Conservation (phyloP, 2,113 vertebrate species). For the Bufo gargarizans region DNA sequence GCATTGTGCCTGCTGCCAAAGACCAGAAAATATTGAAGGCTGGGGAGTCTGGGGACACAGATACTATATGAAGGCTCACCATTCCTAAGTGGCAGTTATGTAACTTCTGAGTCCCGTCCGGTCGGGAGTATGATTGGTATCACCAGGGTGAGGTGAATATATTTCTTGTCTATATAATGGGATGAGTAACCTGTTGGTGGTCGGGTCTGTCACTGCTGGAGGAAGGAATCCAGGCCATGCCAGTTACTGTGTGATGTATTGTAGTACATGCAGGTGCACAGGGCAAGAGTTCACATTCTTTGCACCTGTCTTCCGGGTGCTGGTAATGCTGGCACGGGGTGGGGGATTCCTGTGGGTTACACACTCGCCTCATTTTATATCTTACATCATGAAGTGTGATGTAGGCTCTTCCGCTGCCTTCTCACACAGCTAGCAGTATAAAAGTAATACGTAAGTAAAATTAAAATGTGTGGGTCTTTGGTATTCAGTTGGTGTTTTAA, state of each 20-base stretch:
- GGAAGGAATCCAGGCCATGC: neutral
- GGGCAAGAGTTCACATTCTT: neutral
- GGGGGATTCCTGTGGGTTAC: conserved; percentile 43
- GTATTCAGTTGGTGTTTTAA: too few species aligned
- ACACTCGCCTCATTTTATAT: neutral
- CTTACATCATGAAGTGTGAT: neutral
- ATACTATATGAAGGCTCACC: too few species aligned
- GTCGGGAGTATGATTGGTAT: neutral
- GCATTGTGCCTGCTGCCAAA: too few species aligned
- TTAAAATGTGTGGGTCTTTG: too few species aligned
- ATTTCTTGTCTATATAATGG: neutral
- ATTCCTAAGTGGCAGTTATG: too few species aligned
- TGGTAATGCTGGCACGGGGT: neutral
- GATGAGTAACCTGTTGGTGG: neutral
- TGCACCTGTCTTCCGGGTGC: conserved; percentile 29
- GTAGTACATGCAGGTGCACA: conserved; percentile 12
- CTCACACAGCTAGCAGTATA: neutral
- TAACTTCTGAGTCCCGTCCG: too few species aligned
- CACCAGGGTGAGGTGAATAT: neutral
- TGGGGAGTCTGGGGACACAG: too few species aligned
- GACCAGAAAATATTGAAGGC: too few species aligned
- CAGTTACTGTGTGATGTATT: neutral
- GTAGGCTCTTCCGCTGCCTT: neutral
- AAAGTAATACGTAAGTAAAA: neutral
- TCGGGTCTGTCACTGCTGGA: neutral